Evolutionary conservation across 2,797 vertebrate species (phyloP), one percentile per base, ranked within the genome.

Genomic region (Cryptoprocta ferox): DNA sequence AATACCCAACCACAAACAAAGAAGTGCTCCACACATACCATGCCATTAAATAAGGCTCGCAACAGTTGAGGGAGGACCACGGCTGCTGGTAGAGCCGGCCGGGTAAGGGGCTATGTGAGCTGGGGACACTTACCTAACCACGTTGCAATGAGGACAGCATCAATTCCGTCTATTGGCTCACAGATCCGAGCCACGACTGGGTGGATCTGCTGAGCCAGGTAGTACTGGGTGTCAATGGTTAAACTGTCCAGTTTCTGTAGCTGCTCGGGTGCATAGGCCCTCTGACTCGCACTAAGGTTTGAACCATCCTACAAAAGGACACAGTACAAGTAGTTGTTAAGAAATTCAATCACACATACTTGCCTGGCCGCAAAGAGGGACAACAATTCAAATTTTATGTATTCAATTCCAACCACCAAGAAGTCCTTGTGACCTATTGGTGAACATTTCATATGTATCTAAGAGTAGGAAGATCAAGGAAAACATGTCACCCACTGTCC

Each of bases 161-260:
- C 99, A 71, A 99, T 99, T 98, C 99, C 99, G 45, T 99, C 99
- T 90, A 99, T 99, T 84, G 99, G 99, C 63, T 99, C 99, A 97
- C 99, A 99, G 98, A 99, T 99, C 70, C 99, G 99, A 98, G 99
- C 99, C 98, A 99, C 99, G 59, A 99, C 99, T 3, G 99, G 99
- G 97, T 99, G 99, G 93, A 99, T 97, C 98, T 99, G 99, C 98
- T 99, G 99, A 86, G 99, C 99, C 97, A 99, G 99, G 98, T 99
- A 99, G 98, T 99, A 99, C 96, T 99, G 99, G 8, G 98, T 99
- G 98, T 99, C 99, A 96, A 99, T 92, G 91, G 91, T 98, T 97
- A 99, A 99, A 96, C 98, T 99, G 42, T 99, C 99, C 98, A 99
- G 99, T 98, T 99, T 99, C 98, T 99, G 99, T 91, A 99, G 99